Conservation (phyloP, 1,140 invertebrate species). For the Cyrtorhinus lividipennis region DNA sequence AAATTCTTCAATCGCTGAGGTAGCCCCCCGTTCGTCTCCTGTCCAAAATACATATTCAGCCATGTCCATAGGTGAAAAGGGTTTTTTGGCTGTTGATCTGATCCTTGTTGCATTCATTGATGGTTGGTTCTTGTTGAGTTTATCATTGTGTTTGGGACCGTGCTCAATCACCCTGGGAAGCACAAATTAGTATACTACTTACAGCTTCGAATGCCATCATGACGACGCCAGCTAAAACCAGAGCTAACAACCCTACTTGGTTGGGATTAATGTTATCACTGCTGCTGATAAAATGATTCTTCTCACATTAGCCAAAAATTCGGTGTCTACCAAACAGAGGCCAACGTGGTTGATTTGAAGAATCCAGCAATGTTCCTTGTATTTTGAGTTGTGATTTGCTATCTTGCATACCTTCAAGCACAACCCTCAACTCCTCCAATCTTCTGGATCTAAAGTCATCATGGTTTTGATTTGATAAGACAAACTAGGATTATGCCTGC, state of each 20-base stretch:
- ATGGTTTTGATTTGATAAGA: neutral
- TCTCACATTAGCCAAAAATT: neutral
- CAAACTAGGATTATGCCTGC: neutral
- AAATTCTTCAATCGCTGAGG: conserved; percentile 53
- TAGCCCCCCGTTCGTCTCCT: conserved; percentile 57
- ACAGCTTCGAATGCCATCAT: too few relatives aligned
- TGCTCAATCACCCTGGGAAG: neutral
- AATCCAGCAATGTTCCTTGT: neutral
- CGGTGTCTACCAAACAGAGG: neutral
- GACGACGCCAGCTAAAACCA: neutral
- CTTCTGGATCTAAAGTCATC: neutral
- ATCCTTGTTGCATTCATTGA: neutral
- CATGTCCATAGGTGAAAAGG: conserved; percentile 52
- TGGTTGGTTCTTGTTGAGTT: neutral
- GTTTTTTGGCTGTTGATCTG: conserved; percentile 22
- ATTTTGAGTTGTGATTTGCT: neutral
- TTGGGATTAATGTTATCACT: neutral
- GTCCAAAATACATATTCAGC: conserved; percentile 66
- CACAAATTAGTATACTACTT: neutral
- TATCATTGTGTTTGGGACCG: neutral
- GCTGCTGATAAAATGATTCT: neutral
- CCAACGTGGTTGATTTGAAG: neutral
- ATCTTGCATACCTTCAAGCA: neutral
- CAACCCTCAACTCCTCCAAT: neutral
- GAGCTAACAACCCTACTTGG: neutral